Evolutionary conservation across 2,797 vertebrate genomes (phyloP), one percentile per base, ranked within the genome.

Genomic region (Phoebastria nigripes): DNA sequence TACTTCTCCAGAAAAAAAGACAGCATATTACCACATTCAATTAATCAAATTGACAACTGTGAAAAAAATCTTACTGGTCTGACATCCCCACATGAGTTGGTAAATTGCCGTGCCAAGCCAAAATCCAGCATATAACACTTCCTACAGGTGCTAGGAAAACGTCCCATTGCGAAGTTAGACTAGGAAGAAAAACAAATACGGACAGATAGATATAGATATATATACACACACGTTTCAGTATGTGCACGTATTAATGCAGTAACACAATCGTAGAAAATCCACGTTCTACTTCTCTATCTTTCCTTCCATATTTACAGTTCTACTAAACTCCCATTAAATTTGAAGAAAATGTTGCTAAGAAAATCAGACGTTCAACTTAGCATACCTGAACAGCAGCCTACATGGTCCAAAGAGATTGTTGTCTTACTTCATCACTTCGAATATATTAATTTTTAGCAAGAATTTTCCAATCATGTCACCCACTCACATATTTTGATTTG

Each of bases 51-150:
- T 92, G 63, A 91, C 83, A 95, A 83, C 44, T 80, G 66, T 51
- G 59, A 91, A 88, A 73, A 73, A 74, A 77, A 31, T 93, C 99
- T 99, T 98, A 99, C 99, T 97, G 99, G 99, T 98, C 99, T 98
- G 97, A 99, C 99, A 95, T 99, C 99, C 96, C 99, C 99, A 98
- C 98, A 99, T 14, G 99, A 99, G 98, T 99, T 99, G 97, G 99
- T 99, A 98, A 99, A 99, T 91, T 99, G 99, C 52, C 99, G 98
- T 62, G 99, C 99, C 97, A 99, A 98, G 97, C 99, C 99, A 88
- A 99, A 99, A 98, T 99, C 99, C 98, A 99, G 98, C 99, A 99
- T 99, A 96, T 98, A 99, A 98, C 99, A 99, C 93, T 99, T 99
- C 79, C 99, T 98, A 96, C 99, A 99, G 26, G 99, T 99, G 94